These are phyloP conservation scores for Mayetiola destructor DNA, from an alignment of 2,888 invertebrate genomes.

Conservation along the genomic window DNA sequence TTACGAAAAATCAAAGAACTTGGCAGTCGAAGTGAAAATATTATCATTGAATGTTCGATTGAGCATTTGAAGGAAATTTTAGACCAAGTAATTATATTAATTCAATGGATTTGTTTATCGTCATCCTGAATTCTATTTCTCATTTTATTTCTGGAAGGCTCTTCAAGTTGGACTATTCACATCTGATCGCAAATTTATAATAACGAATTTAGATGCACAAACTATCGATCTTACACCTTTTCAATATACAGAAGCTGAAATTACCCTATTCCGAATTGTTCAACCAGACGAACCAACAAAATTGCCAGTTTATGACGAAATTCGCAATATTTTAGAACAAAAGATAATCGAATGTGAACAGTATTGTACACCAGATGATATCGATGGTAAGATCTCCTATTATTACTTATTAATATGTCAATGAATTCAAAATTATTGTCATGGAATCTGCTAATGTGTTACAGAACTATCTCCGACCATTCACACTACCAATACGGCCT, in stretches of 20 bases:
- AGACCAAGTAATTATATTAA: conserved; percentile 27
- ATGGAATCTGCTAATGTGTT: no score
- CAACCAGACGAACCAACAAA: conserved; percentile 41
- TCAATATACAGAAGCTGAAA: conserved; percentile 66
- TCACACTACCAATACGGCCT: conserved; percentile 36
- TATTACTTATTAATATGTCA: not conserved
- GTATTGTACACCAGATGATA: not conserved
- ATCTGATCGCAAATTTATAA: conserved; percentile 58
- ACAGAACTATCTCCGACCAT: not conserved
- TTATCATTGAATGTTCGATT: conserved; percentile 58
- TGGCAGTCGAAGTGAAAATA: conserved; percentile 43
- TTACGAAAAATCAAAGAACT: conserved; percentile 56
- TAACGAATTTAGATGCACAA: conserved; percentile 69
- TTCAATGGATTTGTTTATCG: not conserved
- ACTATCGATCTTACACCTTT: conserved; percentile 64
- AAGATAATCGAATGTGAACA: not conserved
- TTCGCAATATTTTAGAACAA: not conserved
- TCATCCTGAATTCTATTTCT: not conserved
- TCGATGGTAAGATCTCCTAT: not conserved
- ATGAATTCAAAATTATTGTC: not conserved
- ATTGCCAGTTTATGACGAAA: not conserved
- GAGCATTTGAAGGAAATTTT: conserved; percentile 44
- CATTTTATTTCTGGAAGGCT: conserved; percentile 39
- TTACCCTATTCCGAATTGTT: conserved; percentile 56
- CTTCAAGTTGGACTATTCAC: conserved; percentile 79